A percentile compares a stretch with the other conserved stretches of the same genome.
Conservation (phyloP, 2,888 invertebrate genomes). For the Sclerodermus sp. region DNA sequence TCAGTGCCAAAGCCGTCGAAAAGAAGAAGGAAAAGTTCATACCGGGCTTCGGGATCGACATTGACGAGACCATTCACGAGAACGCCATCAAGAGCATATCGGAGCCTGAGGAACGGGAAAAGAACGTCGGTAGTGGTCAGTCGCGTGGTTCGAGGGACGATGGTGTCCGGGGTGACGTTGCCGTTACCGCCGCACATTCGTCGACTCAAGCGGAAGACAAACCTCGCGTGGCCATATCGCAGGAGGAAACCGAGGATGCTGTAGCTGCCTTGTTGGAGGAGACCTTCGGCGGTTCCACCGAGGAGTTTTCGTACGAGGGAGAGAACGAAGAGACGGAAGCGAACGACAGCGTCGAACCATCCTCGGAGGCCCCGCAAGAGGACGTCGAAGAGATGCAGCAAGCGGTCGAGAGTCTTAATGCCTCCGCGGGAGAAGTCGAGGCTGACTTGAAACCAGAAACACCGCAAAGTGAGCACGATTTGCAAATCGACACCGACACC, state of each 20-base stretch:
- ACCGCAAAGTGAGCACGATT: conserved; percentile 80
- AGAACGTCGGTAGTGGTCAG: conserved; percentile 29
- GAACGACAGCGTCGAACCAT: conserved; percentile 55
- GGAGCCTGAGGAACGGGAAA: conserved; percentile 57
- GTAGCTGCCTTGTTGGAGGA: conserved; percentile 86
- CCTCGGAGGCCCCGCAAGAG: conserved; percentile 65
- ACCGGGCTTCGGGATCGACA: conserved; percentile 68
- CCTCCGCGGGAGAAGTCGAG: conserved; percentile 59
- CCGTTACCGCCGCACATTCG: conserved; percentile 43
- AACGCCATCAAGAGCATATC: conserved; percentile 81
- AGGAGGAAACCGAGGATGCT: conserved; percentile 91
- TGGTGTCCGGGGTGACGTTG: conserved; percentile 48
- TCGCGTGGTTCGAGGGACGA: conserved; percentile 42
- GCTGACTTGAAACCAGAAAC: conserved; percentile 74
- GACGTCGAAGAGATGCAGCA: conserved; percentile 83
- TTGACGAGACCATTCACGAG: conserved; percentile 74
- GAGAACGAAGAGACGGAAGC: conserved; percentile 59
- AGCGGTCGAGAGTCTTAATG: conserved; percentile 79
- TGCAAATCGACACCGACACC: conserved; percentile 84
- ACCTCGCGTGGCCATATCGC: conserved; percentile 80
- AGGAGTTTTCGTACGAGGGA: conserved; percentile 55
- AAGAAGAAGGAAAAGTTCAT: conserved; percentile 68
- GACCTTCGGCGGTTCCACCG: conserved; percentile 72
- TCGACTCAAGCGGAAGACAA: conserved; percentile 73
- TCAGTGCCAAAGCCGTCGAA: conserved; percentile 44